Evolutionary conservation across 1,140 invertebrate genomes (phyloP).

Genomic region (Drosophila tristis): DNA sequence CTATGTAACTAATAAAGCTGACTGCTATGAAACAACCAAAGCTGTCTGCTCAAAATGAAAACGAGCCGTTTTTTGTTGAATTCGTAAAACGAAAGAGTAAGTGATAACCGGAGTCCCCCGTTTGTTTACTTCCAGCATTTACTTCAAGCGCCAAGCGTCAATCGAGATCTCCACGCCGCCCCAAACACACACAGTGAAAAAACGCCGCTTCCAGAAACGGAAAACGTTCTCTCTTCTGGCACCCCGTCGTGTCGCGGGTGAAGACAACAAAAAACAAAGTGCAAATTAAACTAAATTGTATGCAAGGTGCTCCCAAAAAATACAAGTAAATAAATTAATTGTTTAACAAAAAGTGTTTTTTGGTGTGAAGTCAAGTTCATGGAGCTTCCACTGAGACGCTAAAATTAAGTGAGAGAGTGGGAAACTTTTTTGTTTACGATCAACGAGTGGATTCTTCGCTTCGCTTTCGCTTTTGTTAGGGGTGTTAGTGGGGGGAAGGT

Average conservation of each 20-base stretch:
- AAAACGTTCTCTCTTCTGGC: not conserved
- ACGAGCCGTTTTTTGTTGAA: too few species aligned
- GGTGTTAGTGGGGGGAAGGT: conserved; percentile 1
- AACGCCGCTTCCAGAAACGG: conserved; percentile 44
- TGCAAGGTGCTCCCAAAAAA: conserved; percentile 19
- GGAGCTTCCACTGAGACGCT: conserved; percentile 12
- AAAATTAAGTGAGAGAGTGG: not conserved
- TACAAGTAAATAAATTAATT: conserved; percentile 12
- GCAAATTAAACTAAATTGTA: conserved; percentile 43
- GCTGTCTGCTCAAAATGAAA: too few species aligned
- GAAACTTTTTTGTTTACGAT: conserved; percentile 34
- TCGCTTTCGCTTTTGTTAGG: conserved; percentile 35
- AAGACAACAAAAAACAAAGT: conserved; percentile 13
- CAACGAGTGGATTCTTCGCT: conserved; percentile 37
- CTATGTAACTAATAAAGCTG: too few species aligned
- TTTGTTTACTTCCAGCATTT: conserved; percentile 67
- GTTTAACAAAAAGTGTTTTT: too few species aligned
- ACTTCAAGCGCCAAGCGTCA: conserved; percentile 49
- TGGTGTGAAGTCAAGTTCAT: conserved; percentile 23
- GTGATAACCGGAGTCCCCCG: not conserved
- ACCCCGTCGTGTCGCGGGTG: conserved; percentile 11
- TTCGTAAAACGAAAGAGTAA: too few species aligned
- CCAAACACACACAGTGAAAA: conserved; percentile 47
- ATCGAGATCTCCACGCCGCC: conserved; percentile 51
- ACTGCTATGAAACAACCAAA: too few species aligned